These are phyloP conservation scores for Adoxophyes honmai DNA, from an alignment of 1,140 invertebrate genomes.

Conservation along the genomic window DNA sequence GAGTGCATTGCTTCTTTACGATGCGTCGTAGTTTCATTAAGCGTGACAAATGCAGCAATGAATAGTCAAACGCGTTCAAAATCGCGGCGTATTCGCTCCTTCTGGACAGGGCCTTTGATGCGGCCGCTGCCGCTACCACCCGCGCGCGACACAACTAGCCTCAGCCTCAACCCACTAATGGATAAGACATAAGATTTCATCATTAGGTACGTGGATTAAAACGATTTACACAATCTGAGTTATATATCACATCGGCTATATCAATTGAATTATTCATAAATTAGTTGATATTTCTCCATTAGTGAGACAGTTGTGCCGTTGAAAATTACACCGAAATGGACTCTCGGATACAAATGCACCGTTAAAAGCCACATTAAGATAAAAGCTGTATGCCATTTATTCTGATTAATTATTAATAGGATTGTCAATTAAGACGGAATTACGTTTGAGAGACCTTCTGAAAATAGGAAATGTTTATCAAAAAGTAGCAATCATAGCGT, in stretches of 20 bases:
- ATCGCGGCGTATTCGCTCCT: no score
- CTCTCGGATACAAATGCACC: constrained; percentile 60
- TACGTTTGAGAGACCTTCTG: constrained; percentile 55
- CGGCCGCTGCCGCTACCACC: constrained; percentile 19
- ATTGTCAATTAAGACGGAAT: constrained; percentile 69
- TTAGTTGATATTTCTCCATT: constrained; percentile 68
- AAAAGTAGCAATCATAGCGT: constrained; percentile 68
- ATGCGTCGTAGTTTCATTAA: no score
- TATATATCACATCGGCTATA: constrained; percentile 29
- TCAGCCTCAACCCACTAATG: constrained; percentile 11
- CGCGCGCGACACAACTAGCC: constrained; percentile 18
- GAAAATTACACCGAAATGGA: constrained; percentile 64
- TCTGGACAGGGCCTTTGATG: no score
- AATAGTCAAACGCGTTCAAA: no score
- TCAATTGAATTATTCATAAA: constrained; percentile 55
- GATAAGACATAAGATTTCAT: constrained; percentile 29
- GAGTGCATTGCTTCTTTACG: no score
- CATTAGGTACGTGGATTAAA: constrained; percentile 36
- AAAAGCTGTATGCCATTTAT: constrained; percentile 67
- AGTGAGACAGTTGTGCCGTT: constrained; percentile 49
- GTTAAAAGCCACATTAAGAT: constrained; percentile 70
- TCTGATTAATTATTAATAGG: constrained; percentile 72
- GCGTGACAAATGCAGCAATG: no score
- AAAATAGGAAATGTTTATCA: constrained; percentile 73
- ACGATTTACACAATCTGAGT: constrained; percentile 29